These are phyloP conservation scores for Dipodomys stephensi DNA, from an alignment of 2,113 vertebrate genomes.

Conservation along the genomic window DNA sequence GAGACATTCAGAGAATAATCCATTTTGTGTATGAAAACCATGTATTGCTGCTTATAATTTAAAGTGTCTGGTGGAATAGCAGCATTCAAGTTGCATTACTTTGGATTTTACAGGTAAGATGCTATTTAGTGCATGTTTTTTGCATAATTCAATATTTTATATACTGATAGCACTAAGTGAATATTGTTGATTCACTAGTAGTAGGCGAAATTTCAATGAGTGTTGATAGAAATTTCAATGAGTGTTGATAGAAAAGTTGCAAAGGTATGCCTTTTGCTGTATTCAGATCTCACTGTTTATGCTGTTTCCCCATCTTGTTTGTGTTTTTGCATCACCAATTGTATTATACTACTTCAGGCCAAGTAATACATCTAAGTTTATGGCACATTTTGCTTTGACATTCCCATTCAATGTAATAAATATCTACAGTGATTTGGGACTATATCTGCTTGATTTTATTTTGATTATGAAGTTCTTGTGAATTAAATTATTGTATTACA, in stretches of 20 bases:
- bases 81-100: not conserved
- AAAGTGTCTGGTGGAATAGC: not conserved
- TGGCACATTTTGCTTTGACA: constrained; percentile 64
- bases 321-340: constrained; percentile 30
- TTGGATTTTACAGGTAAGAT: constrained; percentile 39
- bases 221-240: not conserved
- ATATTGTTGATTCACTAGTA: constrained; percentile 34
- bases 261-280: constrained; percentile 35
- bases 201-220: not conserved
- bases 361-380: constrained; percentile 29
- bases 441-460: constrained; percentile 74
- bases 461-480: constrained; percentile 57
- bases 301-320: constrained; percentile 42
- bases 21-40: not conserved
- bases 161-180: constrained; percentile 2
- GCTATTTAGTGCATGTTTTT: not conserved
- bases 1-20: constrained; percentile 12
- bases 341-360: constrained; percentile 26
- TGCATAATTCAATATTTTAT: constrained; percentile 4
- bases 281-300: constrained; percentile 50
- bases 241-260: not conserved
- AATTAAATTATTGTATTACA: constrained; percentile 44
- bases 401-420: constrained; percentile 36
- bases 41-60: constrained; percentile 5
- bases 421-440: constrained; percentile 47